These are phyloP conservation scores for Dicaeum eximium DNA, from an alignment of 2,113 vertebrate species.

Conservation along the genomic window DNA sequence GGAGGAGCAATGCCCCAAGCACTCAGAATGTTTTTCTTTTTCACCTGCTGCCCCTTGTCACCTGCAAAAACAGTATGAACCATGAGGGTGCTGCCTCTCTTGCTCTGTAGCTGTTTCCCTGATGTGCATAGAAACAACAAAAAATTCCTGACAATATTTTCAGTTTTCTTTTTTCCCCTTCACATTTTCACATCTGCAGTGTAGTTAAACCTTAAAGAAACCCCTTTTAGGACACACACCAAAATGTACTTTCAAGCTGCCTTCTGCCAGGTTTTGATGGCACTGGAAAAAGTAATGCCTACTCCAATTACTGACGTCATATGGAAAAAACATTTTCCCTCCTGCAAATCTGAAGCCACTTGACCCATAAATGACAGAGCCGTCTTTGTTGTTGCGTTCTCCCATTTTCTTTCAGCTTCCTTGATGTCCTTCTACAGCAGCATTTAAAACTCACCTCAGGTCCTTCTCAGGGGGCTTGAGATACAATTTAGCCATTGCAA, in stretches of 20 bases:
- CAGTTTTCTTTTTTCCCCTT: accelerated
- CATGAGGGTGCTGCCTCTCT: background rate
- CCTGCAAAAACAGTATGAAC: background rate
- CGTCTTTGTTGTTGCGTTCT: background rate
- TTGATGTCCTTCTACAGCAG: background rate
- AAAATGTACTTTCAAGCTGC: background rate
- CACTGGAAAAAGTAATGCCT: background rate
- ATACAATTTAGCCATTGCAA: background rate
- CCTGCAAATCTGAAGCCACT: background rate
- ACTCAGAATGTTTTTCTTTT: background rate
- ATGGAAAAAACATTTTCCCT: background rate
- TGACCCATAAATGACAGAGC: background rate
- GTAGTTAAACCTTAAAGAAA: background rate
- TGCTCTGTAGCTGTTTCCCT: background rate
- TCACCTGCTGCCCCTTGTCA: background rate
- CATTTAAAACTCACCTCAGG: constrained; percentile 39
- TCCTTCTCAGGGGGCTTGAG: background rate
- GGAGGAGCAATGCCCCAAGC: background rate
- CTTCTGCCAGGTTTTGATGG: background rate
- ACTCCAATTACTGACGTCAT: background rate
- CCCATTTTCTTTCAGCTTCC: background rate
- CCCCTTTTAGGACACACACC: background rate
- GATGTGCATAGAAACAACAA: background rate
- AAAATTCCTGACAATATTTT: background rate
- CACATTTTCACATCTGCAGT: background rate